Evolutionary conservation across 2,888 invertebrate species (phyloP).

Genomic region (Anthophora plumipes): DNA sequence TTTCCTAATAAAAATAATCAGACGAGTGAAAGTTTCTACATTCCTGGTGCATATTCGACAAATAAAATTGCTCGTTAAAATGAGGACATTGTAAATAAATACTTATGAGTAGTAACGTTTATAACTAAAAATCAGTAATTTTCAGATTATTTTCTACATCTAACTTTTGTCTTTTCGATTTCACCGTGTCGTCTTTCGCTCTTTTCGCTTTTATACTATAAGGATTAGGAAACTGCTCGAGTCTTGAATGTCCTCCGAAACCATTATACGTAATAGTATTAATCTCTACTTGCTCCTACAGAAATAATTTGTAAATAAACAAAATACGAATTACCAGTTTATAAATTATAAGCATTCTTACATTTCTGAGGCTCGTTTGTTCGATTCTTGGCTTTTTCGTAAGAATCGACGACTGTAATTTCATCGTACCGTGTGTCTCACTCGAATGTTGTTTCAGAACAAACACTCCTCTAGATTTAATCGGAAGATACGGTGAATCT

Average conservation of each 20-base stretch:
- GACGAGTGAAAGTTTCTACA: no score
- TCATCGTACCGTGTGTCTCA: not conserved
- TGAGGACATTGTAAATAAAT: no score
- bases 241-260: conserved; percentile 73
- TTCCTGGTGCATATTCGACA: no score
- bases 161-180: conserved; percentile 37
- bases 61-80: no score
- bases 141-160: conserved; percentile 55
- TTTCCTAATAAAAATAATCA: no score
- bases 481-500: conserved; percentile 51
- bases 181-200: conserved; percentile 6
- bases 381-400: conserved; percentile 50
- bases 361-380: conserved; percentile 8
- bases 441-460: conserved; percentile 7
- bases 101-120: no score
- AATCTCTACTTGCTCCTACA: conserved; percentile 37
- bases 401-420: conserved; percentile 38
- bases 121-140: conserved; percentile 13
- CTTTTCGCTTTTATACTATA: conserved; percentile 34
- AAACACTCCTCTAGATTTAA: conserved; percentile 49
- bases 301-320: conserved; percentile 22
- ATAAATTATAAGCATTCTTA: conserved; percentile 17
- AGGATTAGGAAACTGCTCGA: conserved; percentile 66
- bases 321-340: not conserved
- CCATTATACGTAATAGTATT: conserved; percentile 65